These are phyloP conservation scores for Spilogale gracilis DNA, from an alignment of 2,113 vertebrate genomes.

Conservation along the genomic window DNA sequence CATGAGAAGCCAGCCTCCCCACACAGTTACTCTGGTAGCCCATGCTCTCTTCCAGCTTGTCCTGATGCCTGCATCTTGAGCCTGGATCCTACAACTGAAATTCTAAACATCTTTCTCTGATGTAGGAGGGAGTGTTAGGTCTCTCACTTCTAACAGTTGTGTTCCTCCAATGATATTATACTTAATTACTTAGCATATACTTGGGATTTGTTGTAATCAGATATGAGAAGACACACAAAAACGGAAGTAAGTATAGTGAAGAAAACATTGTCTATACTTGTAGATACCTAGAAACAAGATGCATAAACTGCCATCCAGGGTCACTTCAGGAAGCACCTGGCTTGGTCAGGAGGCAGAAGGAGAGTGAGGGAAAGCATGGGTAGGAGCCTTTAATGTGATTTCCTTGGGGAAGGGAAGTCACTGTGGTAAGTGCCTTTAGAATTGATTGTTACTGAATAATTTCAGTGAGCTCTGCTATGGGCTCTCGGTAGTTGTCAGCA, in stretches of 20 bases:
- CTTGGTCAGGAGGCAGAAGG: not conserved
- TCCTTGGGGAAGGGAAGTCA: not conserved
- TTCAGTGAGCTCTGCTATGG: not conserved
- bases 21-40: not conserved
- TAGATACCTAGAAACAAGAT: not conserved
- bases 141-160: not conserved
- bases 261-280: not conserved
- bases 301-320: not conserved
- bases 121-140: not conserved
- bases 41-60: not conserved
- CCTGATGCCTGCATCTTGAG: rapidly evolving
- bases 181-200: not conserved
- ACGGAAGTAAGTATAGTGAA: not conserved
- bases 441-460: not conserved
- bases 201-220: not conserved
- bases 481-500: not conserved
- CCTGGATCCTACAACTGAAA: not conserved
- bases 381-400: not conserved
- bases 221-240: not conserved
- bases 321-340: not conserved
- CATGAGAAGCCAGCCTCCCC: not conserved
- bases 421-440: not conserved
- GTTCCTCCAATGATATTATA: not conserved
- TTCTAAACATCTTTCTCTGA: not conserved
- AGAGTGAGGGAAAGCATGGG: not conserved